phyloP scores from a whole-genome alignment of 92 coral and sea anemone species.

The Porites evermanni region DNA sequence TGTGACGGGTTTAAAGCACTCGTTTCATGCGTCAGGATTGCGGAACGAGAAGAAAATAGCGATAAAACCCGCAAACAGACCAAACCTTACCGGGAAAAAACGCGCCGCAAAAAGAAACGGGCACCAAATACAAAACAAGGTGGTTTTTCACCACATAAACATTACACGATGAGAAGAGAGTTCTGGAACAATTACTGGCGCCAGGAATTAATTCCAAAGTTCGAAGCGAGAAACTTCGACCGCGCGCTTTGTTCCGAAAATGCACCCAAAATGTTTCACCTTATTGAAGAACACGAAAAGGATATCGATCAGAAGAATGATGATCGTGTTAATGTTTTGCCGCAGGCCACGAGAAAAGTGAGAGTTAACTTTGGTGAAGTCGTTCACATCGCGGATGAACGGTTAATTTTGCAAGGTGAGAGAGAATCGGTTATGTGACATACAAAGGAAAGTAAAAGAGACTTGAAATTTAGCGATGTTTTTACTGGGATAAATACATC shows the following conservation, averaged over 20 bases:
- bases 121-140: conserved; percentile 33
- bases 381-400: conserved; percentile 55
- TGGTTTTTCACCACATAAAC: conserved; percentile 20
- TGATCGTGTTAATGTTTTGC: background rate
- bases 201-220: conserved; percentile 23
- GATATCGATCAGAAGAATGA: background rate
- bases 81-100: background rate
- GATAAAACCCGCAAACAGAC: background rate
- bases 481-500: no score
- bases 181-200: conserved; percentile 43
- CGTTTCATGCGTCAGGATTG: conserved; percentile 12
- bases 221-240: conserved; percentile 21
- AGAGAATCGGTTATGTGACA: background rate
- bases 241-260: conserved; percentile 6
- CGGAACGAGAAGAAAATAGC: background rate
- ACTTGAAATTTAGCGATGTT: no score
- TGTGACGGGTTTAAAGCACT: conserved; percentile 19
- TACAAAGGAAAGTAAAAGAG: background rate
- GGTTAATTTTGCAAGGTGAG: conserved; percentile 1
- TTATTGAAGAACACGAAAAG: background rate
- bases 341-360: conserved; percentile 41
- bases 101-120: conserved; percentile 32
- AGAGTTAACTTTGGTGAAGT: conserved; percentile 80
- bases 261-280: background rate
- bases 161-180: conserved; percentile 23